These are phyloP conservation scores for Nomada ferruginata DNA, from an alignment of 2,888 invertebrate species.

Conservation along the genomic window DNA sequence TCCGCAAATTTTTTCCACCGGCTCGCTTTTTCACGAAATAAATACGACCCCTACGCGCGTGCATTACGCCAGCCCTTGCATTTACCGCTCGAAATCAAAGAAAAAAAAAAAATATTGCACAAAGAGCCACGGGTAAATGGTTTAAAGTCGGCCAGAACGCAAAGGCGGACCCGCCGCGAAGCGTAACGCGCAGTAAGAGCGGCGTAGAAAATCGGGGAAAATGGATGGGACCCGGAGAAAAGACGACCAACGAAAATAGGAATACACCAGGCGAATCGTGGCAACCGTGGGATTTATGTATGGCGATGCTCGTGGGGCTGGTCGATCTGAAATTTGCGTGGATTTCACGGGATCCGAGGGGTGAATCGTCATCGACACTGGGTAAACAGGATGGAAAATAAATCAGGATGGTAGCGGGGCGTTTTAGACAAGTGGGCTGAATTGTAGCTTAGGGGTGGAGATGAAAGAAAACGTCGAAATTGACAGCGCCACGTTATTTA, in stretches of 20 bases:
- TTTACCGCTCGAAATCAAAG: conserved; percentile 49
- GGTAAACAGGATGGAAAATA: conserved; percentile 19
- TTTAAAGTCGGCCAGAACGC: conserved; percentile 43
- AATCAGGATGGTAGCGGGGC: conserved; percentile 16
- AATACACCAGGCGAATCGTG: conserved; percentile 62
- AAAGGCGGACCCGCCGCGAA: conserved; percentile 32
- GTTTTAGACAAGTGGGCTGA: conserved; percentile 12
- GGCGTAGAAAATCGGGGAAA: conserved; percentile 21
- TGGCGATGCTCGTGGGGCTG: neutral
- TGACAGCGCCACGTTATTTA: neutral
- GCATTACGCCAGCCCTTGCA: conserved; percentile 41
- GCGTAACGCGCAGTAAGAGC: conserved; percentile 34
- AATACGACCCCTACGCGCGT: conserved; percentile 33
- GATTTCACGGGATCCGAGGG: neutral
- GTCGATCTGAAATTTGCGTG: conserved; percentile 37
- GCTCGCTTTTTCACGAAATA: conserved; percentile 35
- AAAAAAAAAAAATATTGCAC: conserved; percentile 38
- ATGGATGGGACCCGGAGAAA: conserved; percentile 41
- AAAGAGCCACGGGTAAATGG: conserved; percentile 50
- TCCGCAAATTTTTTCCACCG: conserved; percentile 24
- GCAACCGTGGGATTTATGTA: conserved; percentile 16
- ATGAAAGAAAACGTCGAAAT: conserved; percentile 11
- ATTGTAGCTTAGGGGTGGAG: neutral
- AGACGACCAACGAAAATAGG: conserved; percentile 67
- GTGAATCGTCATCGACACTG: conserved; percentile 22